Percentiles rank a stretch among this genome's conserved stretches.
Conservation (phyloP, 2,888 invertebrate species). For the Apotomis capreana region DNA sequence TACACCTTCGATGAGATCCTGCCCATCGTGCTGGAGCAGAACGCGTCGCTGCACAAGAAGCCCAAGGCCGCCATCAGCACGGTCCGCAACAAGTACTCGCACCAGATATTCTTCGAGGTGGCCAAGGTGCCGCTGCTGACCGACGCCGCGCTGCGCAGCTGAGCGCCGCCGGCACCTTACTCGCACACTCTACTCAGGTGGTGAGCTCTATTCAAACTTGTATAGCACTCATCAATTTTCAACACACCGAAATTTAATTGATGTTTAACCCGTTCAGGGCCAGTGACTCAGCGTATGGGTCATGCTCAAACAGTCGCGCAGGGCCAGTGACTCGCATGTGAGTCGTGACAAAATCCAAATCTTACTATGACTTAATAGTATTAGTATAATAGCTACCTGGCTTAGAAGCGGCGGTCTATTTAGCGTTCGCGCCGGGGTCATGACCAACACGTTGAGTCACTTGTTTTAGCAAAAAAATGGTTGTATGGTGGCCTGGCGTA, state of each 20-base stretch:
- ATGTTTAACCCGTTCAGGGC: too few species aligned
- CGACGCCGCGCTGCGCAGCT: slow-evolving; percentile 67
- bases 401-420: too few species aligned
- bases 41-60: slow-evolving; percentile 89
- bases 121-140: slow-evolving; percentile 89
- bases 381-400: too few species aligned
- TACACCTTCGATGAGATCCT: slow-evolving; percentile 90
- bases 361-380: too few species aligned
- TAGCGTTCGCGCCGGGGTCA: too few species aligned
- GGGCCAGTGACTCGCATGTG: too few species aligned
- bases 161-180: slow-evolving; percentile 66
- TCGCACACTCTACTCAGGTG: slow-evolving; percentile 63
- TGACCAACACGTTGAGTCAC: too few species aligned
- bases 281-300: too few species aligned
- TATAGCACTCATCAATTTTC: slow-evolving; percentile 45
- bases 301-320: too few species aligned
- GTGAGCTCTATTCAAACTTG: slow-evolving; percentile 57
- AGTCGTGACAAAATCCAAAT: too few species aligned
- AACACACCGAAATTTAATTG: slow-evolving; percentile 15
- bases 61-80: slow-evolving; percentile 92
- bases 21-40: slow-evolving; percentile 87
- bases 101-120: slow-evolving; percentile 96
- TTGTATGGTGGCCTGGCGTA: too few species aligned
- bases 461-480: too few species aligned
- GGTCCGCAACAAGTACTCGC: slow-evolving; percentile 96